Evolutionary conservation across 2,797 vertebrate genomes (phyloP).

Genomic region (Echiichthys vipera): DNA sequence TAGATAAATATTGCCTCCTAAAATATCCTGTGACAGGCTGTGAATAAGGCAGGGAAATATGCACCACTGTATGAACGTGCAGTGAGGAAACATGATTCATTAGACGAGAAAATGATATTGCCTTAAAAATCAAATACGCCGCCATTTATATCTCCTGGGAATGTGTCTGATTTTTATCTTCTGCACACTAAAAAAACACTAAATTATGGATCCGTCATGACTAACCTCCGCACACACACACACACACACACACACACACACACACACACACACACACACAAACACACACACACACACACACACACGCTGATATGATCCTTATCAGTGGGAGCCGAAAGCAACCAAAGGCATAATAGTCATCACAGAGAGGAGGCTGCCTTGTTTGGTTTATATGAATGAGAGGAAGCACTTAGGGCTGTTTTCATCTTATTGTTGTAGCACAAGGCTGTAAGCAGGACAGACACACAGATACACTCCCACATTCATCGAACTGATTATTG

Average conservation of each 20-base stretch:
- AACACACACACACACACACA: slow-evolving; percentile 7
- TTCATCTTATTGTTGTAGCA: slow-evolving; percentile 83
- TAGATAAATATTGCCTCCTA: neutral
- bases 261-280: slow-evolving; percentile 16
- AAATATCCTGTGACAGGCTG: neutral
- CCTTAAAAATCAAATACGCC: neutral
- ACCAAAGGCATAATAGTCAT: slow-evolving; percentile 63
- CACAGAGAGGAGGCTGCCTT: slow-evolving; percentile 69
- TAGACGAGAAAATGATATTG: slow-evolving; percentile 9
- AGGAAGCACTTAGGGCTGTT: slow-evolving; percentile 86
- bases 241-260: slow-evolving; percentile 4
- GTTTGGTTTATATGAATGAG: slow-evolving; percentile 83
- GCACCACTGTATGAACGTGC: slow-evolving; percentile 1
- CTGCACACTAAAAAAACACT: slow-evolving; percentile 11
- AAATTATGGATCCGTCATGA: slow-evolving; percentile 12
- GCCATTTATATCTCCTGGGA: neutral
- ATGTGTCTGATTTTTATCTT: slow-evolving; percentile 22
- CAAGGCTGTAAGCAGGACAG: slow-evolving; percentile 57
- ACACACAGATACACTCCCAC: slow-evolving; percentile 65
- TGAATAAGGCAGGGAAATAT: slow-evolving; percentile 17
- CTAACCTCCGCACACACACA: neutral
- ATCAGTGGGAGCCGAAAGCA: slow-evolving; percentile 54
- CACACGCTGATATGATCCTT: slow-evolving; percentile 42
- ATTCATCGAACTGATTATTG: slow-evolving; percentile 40
- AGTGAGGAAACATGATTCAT: slow-evolving; percentile 44